Evolutionary conservation across 1,140 invertebrate species (phyloP), one percentile per base, ranked within the genome.

Genomic region (Heliconius hewitsoni): DNA sequence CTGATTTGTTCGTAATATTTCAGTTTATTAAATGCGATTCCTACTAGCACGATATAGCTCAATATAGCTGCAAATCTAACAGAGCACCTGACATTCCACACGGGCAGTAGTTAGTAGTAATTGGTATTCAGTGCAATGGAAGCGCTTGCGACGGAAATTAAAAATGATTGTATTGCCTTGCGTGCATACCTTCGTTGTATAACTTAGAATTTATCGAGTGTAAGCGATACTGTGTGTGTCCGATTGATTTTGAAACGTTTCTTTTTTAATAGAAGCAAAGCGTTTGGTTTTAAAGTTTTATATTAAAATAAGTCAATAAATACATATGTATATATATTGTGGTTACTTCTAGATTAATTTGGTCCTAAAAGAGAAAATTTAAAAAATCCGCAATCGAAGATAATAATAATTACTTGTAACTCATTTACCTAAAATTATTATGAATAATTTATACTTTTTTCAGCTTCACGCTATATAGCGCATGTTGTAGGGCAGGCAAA

Each of bases 91-190:
- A 82, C 89, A 92, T 91, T 91, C 91, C 90, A 85, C 82, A 81
- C 88, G 86, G 81, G 90, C 86, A 89, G 85, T 86, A 87, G 89
- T 88, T 90, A 90, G 76, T 80, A 85, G 89, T 92, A 92, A 93
- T 92, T 91, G 90, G 91, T 91, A 92, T 94, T 90, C 90, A 91
- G 83, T 93, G 88, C 86, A 86, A 73, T 87, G 87, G 84, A 81
- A 84, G 88, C 84, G 82, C 79, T 84, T 86, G 82, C 77, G 77
- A 78, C 86, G 88, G 87, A 92, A 92, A 93, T 91, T 91, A 91
- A 93, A 91, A 91, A 93, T 91, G 83, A 91, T 92, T 90, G 90
- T 89, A 91, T 86, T 89, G 89, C 87, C 84, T 84, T 80, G 81
- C 81, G 79, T 81, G 77, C 83, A 84, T 78, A 84, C 82, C 78